These are phyloP conservation scores for Ametastegia equiseti DNA, from an alignment of 2,888 invertebrate species.

Conservation along the genomic window DNA sequence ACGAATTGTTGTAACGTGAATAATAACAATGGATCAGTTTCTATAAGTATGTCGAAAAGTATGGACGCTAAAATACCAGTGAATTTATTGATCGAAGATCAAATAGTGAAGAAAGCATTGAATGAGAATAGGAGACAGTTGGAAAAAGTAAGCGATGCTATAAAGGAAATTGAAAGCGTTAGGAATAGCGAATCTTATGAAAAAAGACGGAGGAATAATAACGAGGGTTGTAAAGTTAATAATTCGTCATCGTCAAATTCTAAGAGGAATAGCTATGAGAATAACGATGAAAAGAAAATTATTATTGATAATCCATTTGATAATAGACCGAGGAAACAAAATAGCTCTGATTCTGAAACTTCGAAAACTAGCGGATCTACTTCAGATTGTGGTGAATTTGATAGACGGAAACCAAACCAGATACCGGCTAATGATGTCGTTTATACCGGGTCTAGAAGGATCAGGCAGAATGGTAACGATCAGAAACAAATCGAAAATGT, in stretches of 20 bases:
- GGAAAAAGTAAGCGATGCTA: slow-evolving; percentile 72
- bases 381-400: slow-evolving; percentile 61
- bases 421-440: slow-evolving; percentile 54
- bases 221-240: slow-evolving; percentile 51
- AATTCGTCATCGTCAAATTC: too few relatives aligned
- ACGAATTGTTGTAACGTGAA: too few relatives aligned
- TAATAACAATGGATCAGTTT: slow-evolving; percentile 63
- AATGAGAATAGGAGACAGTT: slow-evolving; percentile 72
- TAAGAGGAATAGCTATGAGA: slow-evolving; percentile 68
- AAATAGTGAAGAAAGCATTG: slow-evolving; percentile 72
- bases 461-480: slow-evolving; percentile 74
- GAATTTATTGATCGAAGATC: slow-evolving; percentile 71
- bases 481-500: slow-evolving; percentile 75
- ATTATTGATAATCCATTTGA: slow-evolving; percentile 60
- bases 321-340: slow-evolving; percentile 59
- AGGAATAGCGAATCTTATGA: slow-evolving; percentile 68
- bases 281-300: slow-evolving; percentile 56
- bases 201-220: slow-evolving; percentile 61
- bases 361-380: slow-evolving; percentile 63
- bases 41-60: slow-evolving; percentile 61
- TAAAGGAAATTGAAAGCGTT: slow-evolving; percentile 72
- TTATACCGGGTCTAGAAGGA: slow-evolving; percentile 53
- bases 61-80: slow-evolving; percentile 72
- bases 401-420: slow-evolving; percentile 64
- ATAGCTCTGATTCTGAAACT: slow-evolving; percentile 65